Evolutionary conservation across 2,797 vertebrate genomes (phyloP), one percentile per base, ranked within the genome.

Genomic region (Argya squamiceps): DNA sequence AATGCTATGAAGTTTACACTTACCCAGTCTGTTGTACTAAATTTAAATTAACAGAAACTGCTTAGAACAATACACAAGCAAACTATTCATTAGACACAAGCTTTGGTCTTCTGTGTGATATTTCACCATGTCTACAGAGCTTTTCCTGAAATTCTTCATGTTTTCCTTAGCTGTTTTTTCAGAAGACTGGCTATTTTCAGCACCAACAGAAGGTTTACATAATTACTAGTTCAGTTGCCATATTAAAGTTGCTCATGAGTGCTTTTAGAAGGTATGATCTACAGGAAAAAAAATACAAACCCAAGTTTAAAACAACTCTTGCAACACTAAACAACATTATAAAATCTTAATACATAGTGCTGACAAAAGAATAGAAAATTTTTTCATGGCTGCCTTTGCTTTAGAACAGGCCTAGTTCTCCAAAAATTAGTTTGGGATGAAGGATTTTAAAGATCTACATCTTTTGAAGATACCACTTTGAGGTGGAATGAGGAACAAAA

Each of bases 141-240:
- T 93, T 20, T 94, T 93, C 93, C 94, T 95, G 67, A 92, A 90
- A 95, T 95, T 92, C 88, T 93, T 88, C 60, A 69, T 55, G 89
- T 86, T 81, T 95, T 90, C 88, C 85, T 88, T 34, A 46, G 43
- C 44, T 86, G 47, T 15, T 70, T 84, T 59, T 52, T 86, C 76
- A 84, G 55, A 81, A 81, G 27, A 73, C 30, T 34, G 36, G 12
- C 49, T 87, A 71, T 88, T 95, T 82, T 75, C 88, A 81, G 44
- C 82, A 83, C 20, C 41, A 49, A 11, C 20, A 84, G 23, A 30
- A 41, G n/a, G 23, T 83, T 94, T 50, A 64, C 6, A 11, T 59
- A 84, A 73, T 67, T 73, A 78, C 59, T 36, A 87, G 29, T 16
- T 76, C 52, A 56, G 50, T 6, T 68, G 17, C 47, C 58, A 47